Evolutionary conservation across 2,888 invertebrate genomes (phyloP).

Genomic region (Apamea monoglypha): DNA sequence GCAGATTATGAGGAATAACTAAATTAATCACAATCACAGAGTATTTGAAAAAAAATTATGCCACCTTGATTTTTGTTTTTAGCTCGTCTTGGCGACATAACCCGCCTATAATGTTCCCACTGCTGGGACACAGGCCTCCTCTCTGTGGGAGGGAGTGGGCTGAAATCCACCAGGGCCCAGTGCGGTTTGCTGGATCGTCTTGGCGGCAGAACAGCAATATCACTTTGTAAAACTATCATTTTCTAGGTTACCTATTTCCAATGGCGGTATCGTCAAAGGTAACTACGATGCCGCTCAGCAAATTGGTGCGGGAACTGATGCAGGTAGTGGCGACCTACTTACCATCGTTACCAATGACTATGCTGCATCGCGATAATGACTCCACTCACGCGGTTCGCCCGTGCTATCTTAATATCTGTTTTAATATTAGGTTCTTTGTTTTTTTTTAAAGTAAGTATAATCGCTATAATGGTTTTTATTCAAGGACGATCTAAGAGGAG

Average conservation of each 20-base stretch:
- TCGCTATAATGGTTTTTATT: background rate
- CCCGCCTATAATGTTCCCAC: too few species aligned
- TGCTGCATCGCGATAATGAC: conserved; percentile 25
- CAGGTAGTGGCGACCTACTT: conserved; percentile 65
- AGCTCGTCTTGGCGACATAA: too few species aligned
- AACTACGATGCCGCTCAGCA: conserved; percentile 19
- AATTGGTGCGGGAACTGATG: conserved; percentile 49
- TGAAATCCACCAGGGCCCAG: too few species aligned
- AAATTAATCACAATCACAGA: conserved; percentile 2
- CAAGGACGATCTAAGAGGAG: background rate
- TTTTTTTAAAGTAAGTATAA: background rate
- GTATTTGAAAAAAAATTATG: background rate
- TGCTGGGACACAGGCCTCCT: too few species aligned
- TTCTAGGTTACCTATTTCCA: background rate
- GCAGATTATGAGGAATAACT: background rate
- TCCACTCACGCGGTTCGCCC: conserved; percentile 41
- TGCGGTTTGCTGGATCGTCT: too few species aligned
- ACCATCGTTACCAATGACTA: conserved; percentile 19
- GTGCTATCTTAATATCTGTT: conserved; percentile 23
- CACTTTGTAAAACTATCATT: background rate
- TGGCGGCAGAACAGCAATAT: background rate
- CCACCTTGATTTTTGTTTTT: background rate
- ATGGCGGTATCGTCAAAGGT: conserved; percentile 42
- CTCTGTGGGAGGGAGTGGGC: too few species aligned
- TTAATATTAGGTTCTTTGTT: background rate